These are phyloP conservation scores for Zonotrichia leucophrys DNA, from an alignment of 2,113 vertebrate species.

Conservation along the genomic window DNA sequence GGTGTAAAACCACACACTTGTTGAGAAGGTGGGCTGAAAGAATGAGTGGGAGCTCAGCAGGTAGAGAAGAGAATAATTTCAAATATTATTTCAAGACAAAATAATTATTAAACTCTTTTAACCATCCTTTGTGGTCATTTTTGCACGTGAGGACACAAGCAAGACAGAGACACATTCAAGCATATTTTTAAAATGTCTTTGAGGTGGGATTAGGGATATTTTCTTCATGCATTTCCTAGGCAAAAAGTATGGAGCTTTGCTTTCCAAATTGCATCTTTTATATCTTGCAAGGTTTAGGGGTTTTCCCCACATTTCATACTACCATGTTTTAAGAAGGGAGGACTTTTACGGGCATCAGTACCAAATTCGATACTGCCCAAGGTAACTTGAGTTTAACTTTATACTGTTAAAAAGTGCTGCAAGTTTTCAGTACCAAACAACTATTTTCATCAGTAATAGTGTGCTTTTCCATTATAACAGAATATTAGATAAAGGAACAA, in stretches of 20 bases:
- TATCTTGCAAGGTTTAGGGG: background rate
- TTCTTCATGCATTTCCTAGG: background rate
- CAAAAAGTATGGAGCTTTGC: background rate
- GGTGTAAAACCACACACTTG: background rate
- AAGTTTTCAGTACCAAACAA: background rate
- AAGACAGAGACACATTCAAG: background rate
- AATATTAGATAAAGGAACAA: background rate
- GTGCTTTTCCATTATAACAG: background rate
- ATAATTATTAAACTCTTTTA: background rate
- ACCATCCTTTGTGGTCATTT: background rate
- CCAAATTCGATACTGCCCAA: background rate
- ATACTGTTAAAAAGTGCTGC: background rate
- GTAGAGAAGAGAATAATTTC: background rate
- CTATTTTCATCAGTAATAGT: background rate
- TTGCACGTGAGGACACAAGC: background rate
- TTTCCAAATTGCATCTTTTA: background rate
- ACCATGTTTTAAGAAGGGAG: background rate
- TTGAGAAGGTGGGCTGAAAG: background rate
- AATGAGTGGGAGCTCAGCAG: background rate
- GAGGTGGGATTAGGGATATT: background rate
- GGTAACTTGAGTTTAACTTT: background rate
- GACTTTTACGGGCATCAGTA: background rate
- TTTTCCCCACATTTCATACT: background rate
- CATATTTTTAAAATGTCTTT: background rate
- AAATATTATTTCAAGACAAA: background rate